Evolutionary conservation across 2,888 invertebrate species (phyloP), one percentile per base, ranked within the genome.

Genomic region (Lapara coniferarum): DNA sequence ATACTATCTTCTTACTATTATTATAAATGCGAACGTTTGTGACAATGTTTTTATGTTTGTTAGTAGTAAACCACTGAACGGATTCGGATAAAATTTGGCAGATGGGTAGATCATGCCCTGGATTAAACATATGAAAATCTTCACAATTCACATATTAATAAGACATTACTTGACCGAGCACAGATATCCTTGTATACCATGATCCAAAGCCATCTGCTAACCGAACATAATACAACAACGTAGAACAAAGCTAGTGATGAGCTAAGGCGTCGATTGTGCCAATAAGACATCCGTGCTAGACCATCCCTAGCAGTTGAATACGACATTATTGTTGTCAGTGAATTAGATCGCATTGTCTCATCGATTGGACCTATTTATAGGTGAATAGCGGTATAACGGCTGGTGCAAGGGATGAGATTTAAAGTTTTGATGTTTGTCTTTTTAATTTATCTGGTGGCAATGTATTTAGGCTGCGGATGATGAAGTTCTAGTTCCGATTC

Each of bases 321-420:
- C 78, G 67, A 68, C 74, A 72, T 82, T 82, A 89, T 91, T 90
- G 90, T 91, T 85, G 82, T 82, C 79, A 73, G 76, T 77, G 84
- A 84, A 91, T 90, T 90, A 87, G 84, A 87, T 88, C 79, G 89
- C 86, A 89, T 90, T 92, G 90, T 92, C 87, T 90, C 90, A 89
- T 91, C 88, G 89, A 91, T 89, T 88, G 85, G 74, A 78, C 85
- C 89, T 92, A 92, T 92, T 92, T 91, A 91, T 91, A 91, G 85
- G 80, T 80, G 79, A 78, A 84, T 81, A 83, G 78, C 80, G 81
- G 81, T 81, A 80, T 67, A 51, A 30, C 37, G 30, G n/a, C 13
- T 51, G 10, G 58, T 59, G 12, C 52, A 68, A 68, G 58, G 19
- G 3, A 30, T 19, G 58, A 19, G 68, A 51, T 8, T 10, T 10